A percentile compares a stretch with the other conserved stretches of the same genome.
Conservation (phyloP, 2,888 invertebrate genomes). For the Lordiphosa fenestrarum region DNA sequence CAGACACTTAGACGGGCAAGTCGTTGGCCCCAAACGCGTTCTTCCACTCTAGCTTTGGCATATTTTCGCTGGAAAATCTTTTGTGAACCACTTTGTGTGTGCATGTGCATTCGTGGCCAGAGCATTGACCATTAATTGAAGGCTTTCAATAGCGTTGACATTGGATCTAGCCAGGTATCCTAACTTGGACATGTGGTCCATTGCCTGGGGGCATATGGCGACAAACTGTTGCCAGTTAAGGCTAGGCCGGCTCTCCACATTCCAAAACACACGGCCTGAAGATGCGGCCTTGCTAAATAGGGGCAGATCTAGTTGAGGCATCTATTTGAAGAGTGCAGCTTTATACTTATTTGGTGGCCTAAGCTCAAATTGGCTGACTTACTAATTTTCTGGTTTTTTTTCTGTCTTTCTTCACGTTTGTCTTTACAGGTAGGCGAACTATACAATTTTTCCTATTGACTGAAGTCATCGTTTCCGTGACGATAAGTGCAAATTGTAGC, state of each 20-base stretch:
- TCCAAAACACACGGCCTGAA: constrained; percentile 20
- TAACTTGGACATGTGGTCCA: constrained; percentile 28
- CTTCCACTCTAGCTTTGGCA: constrained; percentile 44
- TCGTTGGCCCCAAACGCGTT: constrained; percentile 55
- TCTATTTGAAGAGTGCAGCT: background rate
- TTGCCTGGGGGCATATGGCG: constrained; percentile 42
- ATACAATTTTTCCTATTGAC: too few species aligned
- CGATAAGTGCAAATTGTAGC: too few species aligned
- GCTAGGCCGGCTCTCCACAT: constrained; percentile 41
- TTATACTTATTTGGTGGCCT: constrained; percentile 12
- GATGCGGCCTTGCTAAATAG: constrained; percentile 59
- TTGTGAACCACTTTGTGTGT: constrained; percentile 53
- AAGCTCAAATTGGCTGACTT: too few species aligned
- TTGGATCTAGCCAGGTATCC: constrained; percentile 37
- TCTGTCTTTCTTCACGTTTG: too few species aligned
- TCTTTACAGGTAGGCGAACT: too few species aligned
- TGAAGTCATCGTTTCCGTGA: too few species aligned
- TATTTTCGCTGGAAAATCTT: constrained; percentile 63
- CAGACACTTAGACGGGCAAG: constrained; percentile 54
- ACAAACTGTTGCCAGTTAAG: constrained; percentile 8
- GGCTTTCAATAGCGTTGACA: constrained; percentile 55
- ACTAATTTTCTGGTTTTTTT: background rate
- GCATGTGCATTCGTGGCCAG: constrained; percentile 46
- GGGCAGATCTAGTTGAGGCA: constrained; percentile 20
- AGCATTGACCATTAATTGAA: constrained; percentile 66